Evolutionary conservation across 2,888 invertebrate genomes (phyloP), one percentile per base, ranked within the genome.

Genomic region (Megaustenia siamemsis): DNA sequence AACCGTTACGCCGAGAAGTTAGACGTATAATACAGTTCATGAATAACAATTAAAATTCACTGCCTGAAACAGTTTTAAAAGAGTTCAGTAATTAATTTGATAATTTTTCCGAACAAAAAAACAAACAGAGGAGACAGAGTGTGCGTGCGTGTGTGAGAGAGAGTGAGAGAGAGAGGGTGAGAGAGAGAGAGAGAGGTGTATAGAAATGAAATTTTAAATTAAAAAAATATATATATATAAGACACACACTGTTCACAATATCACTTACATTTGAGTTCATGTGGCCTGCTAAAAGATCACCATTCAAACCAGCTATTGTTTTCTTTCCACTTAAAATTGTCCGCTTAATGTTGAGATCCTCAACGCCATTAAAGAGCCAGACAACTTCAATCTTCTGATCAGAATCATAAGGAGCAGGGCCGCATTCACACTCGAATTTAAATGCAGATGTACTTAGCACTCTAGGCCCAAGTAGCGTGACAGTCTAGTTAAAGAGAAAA

Each of bases 351-450:
- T 21, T 35, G 21, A 78, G 35, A 21, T 85, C 77, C 24, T 45
- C 40, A 28, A 69, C 5, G 0, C 82, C 82, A 76, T 82, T 82
- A 68, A 85, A 85, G 6, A 63, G 60, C 85, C 82, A 85, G 35
- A 78, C 56, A 3, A 77, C 77, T 77, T 53, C 77, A 56, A 77
- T 56, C n/a, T 38, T 8, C 21, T 60, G 77, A 24, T 73, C n/a
- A 6, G 5, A 8, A 10, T 73, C 73, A 15, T 45, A 3, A 15
- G 49, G 3, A 3, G n/a, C 12, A 45, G 18, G 28, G 28, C 3
- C 49, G 5, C 45, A n/a, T 12, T 73, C 15, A 77, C 77, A 77
- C 38, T 35, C 35, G 28, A 77, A 73, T 38, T 60, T 43, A 63
- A 63, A 66, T n/a, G 79, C 10, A 1, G n/a, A 24, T 4, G 21